Base-by-base conservation (phyloP, 1,140 invertebrate genomes). In the Gryon sp. region DNA sequence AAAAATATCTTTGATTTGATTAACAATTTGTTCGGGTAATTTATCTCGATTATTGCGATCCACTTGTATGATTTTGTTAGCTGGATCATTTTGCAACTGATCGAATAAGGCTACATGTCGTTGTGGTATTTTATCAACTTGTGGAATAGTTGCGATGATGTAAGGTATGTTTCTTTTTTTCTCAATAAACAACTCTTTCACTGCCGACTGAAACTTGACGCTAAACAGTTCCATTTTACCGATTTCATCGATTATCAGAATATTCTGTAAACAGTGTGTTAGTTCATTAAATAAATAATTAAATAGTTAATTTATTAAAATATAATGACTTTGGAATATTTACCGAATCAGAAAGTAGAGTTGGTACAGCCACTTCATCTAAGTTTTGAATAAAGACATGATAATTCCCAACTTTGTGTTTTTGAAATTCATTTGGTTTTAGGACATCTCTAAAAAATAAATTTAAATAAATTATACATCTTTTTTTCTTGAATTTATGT, bases 181-280 rank as follows among this genome's bases (percentile, higher is more conserved):
- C 11, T 41, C 22, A 15, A 75, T 40, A 53, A 91, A 85, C 16
- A 89, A 55, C 24, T 86, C 76, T 15, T 83, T 75, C 0, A 91
- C 82, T 8, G 73, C 45, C 11, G 78, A 50, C 41, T 89, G 76
- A 9, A 93, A 93, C 38, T 82, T 82, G 40, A 89, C 81, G 74
- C 92, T 93, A 30, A 92, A 92, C 26, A 92, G 68, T 83, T 93
- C 92, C 92, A 93, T 93, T 87, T 93, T 93, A 11, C 92, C 92
- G 55, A 93, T 91, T 84, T 93, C 92, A 84, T 93, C 92, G 16
- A 93, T 87, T 6, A 93, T 80, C 16, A 92, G 53, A 38, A 90
- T 40, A 30, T 84, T 72, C 81, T 87, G 60, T 1, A 70, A 69
- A 28, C 6, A 7, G 22, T 24, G 7, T 4, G 3, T 24, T 24